These are phyloP conservation scores for Rhynchophorus ferrugineus DNA, from an alignment of 1,140 invertebrate genomes.

Conservation along the genomic window DNA sequence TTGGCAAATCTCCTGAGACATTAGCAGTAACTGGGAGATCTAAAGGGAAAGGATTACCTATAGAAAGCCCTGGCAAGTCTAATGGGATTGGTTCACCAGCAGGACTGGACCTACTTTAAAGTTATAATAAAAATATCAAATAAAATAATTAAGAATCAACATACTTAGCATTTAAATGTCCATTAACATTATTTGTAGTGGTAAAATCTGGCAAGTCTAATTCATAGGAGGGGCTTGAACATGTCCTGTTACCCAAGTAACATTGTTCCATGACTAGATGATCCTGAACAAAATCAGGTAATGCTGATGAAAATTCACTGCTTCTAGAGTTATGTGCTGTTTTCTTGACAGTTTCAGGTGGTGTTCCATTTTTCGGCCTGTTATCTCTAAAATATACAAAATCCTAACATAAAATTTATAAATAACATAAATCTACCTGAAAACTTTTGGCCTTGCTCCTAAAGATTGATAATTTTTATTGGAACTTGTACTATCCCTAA, in stretches of 20 bases:
- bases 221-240: not conserved
- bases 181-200: conserved; percentile 23
- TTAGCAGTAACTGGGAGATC: conserved; percentile 32
- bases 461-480: conserved; percentile 42
- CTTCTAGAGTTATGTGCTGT: conserved; percentile 25
- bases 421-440: conserved; percentile 27
- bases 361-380: conserved; percentile 27
- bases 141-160: no score
- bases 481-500: conserved; percentile 47
- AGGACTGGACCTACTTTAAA: conserved; percentile 5
- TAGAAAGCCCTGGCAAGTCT: conserved; percentile 24
- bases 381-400: conserved; percentile 23
- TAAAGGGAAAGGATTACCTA: conserved; percentile 26
- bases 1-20: conserved; percentile 12
- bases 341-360: conserved; percentile 25
- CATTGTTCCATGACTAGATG: conserved; percentile 56
- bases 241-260: conserved; percentile 38
- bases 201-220: conserved; percentile 15
- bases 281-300: conserved; percentile 62
- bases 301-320: conserved; percentile 40
- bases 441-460: conserved; percentile 52
- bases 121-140: conserved; percentile 2
- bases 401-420: not conserved
- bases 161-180: conserved; percentile 10
- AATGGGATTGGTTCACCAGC: conserved; percentile 19